Evolutionary conservation across 2,113 vertebrate genomes (phyloP).

Genomic region (Daphoenositta chrysoptera): DNA sequence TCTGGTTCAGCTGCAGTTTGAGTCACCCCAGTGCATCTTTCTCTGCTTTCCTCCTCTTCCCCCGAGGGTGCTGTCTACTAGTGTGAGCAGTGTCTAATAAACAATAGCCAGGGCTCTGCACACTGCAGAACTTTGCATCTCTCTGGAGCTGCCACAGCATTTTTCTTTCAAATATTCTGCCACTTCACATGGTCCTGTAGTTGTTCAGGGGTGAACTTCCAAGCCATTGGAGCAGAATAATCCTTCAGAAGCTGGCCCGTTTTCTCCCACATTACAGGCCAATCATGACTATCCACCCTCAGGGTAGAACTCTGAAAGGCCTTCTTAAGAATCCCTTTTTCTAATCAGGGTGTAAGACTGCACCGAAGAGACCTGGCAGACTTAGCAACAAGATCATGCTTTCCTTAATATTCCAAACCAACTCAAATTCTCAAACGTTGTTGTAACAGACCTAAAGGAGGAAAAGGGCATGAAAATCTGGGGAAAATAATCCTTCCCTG

Average conservation of each 20-base stretch:
- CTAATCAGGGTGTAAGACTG: background rate
- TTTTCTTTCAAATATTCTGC: background rate
- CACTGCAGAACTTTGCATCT: accelerated
- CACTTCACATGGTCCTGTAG: background rate
- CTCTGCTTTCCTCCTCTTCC: background rate
- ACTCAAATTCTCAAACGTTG: background rate
- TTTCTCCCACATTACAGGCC: background rate
- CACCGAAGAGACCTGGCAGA: background rate
- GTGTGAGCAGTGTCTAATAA: background rate
- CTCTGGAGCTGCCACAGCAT: background rate
- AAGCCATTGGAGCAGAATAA: background rate
- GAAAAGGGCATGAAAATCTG: background rate
- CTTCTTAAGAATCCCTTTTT: background rate
- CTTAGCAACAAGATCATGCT: background rate
- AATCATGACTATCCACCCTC: background rate
- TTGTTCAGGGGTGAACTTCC: background rate
- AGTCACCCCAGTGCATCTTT: background rate
- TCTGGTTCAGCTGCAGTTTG: background rate
- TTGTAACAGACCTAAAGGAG: background rate
- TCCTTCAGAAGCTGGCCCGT: background rate
- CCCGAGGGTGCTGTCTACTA: background rate
- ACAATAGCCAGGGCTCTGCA: background rate
- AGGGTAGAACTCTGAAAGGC: background rate
- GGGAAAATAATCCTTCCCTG: background rate
- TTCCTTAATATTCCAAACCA: background rate